These are phyloP conservation scores for Amphipoea lucens DNA, from an alignment of 2,888 invertebrate species.

Conservation along the genomic window DNA sequence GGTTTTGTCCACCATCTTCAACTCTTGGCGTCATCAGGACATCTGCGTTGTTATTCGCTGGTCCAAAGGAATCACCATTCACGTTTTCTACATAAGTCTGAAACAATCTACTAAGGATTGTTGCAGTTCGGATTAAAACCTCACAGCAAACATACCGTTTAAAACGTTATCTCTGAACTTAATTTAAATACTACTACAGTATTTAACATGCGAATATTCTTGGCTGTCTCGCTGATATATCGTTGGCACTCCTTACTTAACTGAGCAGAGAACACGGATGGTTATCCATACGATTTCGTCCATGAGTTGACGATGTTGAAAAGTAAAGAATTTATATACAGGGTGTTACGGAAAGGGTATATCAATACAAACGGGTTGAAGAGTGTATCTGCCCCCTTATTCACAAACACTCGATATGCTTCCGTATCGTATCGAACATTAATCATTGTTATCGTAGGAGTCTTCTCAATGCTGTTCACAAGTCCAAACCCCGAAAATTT, in stretches of 20 bases:
- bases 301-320: slow-evolving; percentile 34
- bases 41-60: neutral
- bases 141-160: neutral
- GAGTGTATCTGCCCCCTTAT: too few species aligned
- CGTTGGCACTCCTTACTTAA: slow-evolving; percentile 9
- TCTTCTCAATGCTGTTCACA: too few species aligned
- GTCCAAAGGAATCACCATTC: neutral
- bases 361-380: too few species aligned
- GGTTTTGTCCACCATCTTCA: neutral
- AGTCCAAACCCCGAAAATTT: too few species aligned
- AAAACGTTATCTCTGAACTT: neutral
- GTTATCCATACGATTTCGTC: slow-evolving; percentile 41
- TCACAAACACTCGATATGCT: too few species aligned
- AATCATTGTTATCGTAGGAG: too few species aligned
- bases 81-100: neutral
- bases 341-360: too few species aligned
- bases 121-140: neutral
- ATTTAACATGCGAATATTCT: slow-evolving; percentile 46
- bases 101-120: neutral
- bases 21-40: neutral
- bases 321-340: neutral
- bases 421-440: too few species aligned
- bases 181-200: slow-evolving; percentile 32
- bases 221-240: slow-evolving; percentile 36
- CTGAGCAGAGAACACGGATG: slow-evolving; percentile 31